Percentiles rank a stretch among this genome's conserved stretches.
These are phyloP conservation scores for Rissa tridactyla DNA, from an alignment of 2,113 vertebrate genomes.

Conservation along the genomic window DNA sequence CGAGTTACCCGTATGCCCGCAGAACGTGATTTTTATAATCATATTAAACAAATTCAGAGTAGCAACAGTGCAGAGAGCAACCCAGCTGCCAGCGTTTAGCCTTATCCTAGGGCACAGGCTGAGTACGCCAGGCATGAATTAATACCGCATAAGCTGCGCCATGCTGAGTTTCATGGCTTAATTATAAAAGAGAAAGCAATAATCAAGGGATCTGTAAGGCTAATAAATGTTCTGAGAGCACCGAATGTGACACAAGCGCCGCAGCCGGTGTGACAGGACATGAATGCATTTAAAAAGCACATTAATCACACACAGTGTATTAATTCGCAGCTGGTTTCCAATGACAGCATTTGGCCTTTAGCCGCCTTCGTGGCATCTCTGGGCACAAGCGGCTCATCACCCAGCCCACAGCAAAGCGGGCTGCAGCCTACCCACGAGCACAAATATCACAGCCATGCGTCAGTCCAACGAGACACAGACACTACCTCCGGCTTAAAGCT, in stretches of 20 bases:
- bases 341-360: neutral
- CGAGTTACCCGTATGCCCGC: neutral
- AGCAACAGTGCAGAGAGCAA: slow-evolving; percentile 26
- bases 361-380: neutral
- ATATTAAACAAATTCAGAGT: neutral
- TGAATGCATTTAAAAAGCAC: slow-evolving; percentile 2
- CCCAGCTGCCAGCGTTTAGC: slow-evolving; percentile 45
- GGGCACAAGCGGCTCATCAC: rapidly evolving
- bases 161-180: slow-evolving; percentile 50
- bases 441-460: neutral
- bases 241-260: slow-evolving; percentile 25
- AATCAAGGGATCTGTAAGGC: slow-evolving; percentile 59
- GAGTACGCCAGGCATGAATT: neutral
- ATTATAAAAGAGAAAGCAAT: slow-evolving; percentile 60
- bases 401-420: neutral
- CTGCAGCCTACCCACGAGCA: rapidly evolving
- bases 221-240: slow-evolving; percentile 56
- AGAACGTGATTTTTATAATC: slow-evolving; percentile 38
- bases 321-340: slow-evolving; percentile 22
- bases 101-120: slow-evolving; percentile 26
- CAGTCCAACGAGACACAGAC: neutral
- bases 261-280: neutral
- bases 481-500: neutral
- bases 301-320: neutral
- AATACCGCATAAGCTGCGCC: slow-evolving; percentile 17